Evolutionary conservation across 2,888 invertebrate species (phyloP), one percentile per base, ranked within the genome.

Genomic region (Pristionchus mayeri): DNA sequence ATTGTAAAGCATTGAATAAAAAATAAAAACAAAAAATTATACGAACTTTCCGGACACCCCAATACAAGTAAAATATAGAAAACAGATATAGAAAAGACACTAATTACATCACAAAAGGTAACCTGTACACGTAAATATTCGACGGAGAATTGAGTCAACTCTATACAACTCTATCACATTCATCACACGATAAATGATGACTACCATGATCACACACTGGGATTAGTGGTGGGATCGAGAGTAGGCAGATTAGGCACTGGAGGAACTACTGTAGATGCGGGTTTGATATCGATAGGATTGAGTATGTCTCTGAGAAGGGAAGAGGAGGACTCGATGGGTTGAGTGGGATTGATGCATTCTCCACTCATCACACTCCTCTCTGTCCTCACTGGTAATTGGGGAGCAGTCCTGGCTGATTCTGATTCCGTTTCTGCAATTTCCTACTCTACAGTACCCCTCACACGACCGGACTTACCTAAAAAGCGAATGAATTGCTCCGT

Each of bases 401-500:
- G 86, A 13, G 89, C 88, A 0, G 88, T 88, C 44, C 86, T 83
- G 21, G 87, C 86, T 7, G 89, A 89, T 79, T 88, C 89, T 13
- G 87, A 87, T 83, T 89, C 89, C 24, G 75, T 81, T 34, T 81
- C 81, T 81, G 81, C 7, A 52, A 79, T 37, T 11, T 48, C 18
- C 27, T 76, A 79, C 16, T 75, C 75, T 16, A 75, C 44, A 78
- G 37, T 63, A 34, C 18, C 30, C 30, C 18, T 63, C 63, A 1
- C 63, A 52, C 21, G 30, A 78, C 30, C 30, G 7, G 9, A 30
- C 75, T 75, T n/a, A 78, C 78, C 78, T 88, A 97, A 94, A 94
- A 97, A 97, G 89, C 95, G 94, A 18, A 96, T 95, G 93, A 96
- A 96, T 85, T 96, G 95, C 91, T 95, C 95, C 0, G 96, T 95